A percentile compares a stretch with the other conserved stretches of the same genome.
phyloP scores from a whole-genome alignment of 2,797 vertebrate species.

The Dryobates pubescens region DNA sequence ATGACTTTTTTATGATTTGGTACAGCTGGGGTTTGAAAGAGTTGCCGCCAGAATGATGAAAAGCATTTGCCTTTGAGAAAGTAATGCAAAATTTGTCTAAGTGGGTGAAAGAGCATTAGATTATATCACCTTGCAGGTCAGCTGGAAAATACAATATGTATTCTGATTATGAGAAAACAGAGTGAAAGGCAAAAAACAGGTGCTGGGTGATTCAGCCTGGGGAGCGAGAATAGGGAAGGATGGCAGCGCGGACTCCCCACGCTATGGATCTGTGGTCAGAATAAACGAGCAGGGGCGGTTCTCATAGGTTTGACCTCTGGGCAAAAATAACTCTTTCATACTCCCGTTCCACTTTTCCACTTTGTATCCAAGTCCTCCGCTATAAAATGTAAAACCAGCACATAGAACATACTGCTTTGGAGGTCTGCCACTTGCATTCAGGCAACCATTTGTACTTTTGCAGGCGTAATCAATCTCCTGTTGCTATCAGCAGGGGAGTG shows the following conservation, averaged over 20 bases:
- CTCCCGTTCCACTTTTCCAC: constrained; percentile 41
- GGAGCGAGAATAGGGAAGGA: background rate
- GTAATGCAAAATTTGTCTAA: background rate
- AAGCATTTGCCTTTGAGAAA: background rate
- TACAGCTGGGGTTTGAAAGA: constrained; percentile 49
- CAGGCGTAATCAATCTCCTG: constrained; percentile 89
- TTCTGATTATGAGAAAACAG: background rate
- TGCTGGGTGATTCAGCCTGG: background rate
- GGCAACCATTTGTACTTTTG: constrained; percentile 88
- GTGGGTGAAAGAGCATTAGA: constrained; percentile 24
- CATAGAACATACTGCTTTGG: constrained; percentile 66
- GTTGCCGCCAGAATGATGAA: background rate
- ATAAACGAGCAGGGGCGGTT: background rate
- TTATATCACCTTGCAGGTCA: background rate
- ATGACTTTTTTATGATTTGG: constrained; percentile 17
- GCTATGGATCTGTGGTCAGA: background rate
- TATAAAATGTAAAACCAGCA: constrained; percentile 69
- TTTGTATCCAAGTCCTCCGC: constrained; percentile 46
- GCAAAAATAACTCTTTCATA: constrained; percentile 61
- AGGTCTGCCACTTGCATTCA: constrained; percentile 80
- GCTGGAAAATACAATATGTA: constrained; percentile 31
- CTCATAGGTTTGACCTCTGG: constrained; percentile 49
- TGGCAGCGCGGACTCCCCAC: background rate
- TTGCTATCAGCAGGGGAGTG: constrained; percentile 87
- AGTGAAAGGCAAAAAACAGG: constrained; percentile 15